Evolutionary conservation across 2,797 vertebrate species (phyloP), one percentile per base, ranked within the genome.

Genomic region (Acanthis flammea): DNA sequence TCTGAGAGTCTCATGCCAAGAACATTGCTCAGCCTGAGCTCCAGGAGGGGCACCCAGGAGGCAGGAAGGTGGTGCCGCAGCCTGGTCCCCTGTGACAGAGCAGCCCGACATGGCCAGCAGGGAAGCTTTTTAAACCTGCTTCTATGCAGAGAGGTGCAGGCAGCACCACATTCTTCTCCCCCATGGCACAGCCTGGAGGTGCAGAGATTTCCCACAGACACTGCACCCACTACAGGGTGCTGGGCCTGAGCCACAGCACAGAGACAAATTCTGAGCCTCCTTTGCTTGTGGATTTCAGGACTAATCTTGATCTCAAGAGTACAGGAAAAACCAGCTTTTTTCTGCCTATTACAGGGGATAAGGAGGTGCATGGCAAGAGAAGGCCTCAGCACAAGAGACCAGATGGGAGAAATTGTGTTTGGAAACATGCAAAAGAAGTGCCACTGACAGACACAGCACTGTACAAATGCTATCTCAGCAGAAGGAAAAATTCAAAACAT

Each of bases 401-500:
- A 84, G 35, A 35, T 39, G 30, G 24, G 33, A 88, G 39, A 88
- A 80, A 80, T 5, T 21, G 33, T 41, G 31, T 70, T 66, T 76
- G 53, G 65, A 53, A 60, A 80, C 37, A 39, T 45, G 57, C 37
- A 83, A 80, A 77, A 54, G 23, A 70, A 9, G 18, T 88, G 35
- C 41, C 67, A 23, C 2, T 53, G 68, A 88, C 48, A 70, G 47
- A 60, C 19, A 54, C 10, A 61, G 71, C 21, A 15, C 31, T 35
- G 28, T 10, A 16, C 14, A 77, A 67, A 25, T 23, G 65, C 63
- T 42, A 80, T 54, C 50, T 82, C 61, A 85, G 57, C 31, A 91
- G 42, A 84, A 85, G 27, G 13, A 68, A 77, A 93, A 75, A 58
- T 53, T 80, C 31, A 60, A 91, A 95, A 87, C 31, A 63, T 1